Percentiles rank a stretch among this genome's conserved stretches.
Conservation (phyloP, 2,888 invertebrate genomes). For the Cosmopolites sordidus region DNA sequence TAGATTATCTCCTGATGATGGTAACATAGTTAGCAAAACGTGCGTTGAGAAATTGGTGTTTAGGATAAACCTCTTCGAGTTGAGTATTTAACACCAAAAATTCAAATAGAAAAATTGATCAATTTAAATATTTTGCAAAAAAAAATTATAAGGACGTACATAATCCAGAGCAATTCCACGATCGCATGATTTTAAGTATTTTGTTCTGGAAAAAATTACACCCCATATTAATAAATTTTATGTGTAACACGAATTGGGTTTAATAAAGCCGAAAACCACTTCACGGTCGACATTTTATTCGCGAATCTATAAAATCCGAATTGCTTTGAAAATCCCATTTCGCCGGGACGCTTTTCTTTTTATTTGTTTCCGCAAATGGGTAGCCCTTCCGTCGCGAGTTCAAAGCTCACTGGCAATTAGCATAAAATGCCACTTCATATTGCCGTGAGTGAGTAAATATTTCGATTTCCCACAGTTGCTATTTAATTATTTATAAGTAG, state of each 20-base stretch:
- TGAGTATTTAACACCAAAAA: too few relatives aligned
- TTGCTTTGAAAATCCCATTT: constrained; percentile 1
- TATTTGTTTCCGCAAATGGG: not conserved
- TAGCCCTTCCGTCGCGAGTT: not conserved
- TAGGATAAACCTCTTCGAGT: too few relatives aligned
- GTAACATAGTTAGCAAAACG: too few relatives aligned
- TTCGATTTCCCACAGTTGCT: not conserved
- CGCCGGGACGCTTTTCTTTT: not conserved
- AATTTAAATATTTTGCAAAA: too few relatives aligned
- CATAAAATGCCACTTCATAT: not conserved
- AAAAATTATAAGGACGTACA: too few relatives aligned
- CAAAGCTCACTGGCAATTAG: not conserved
- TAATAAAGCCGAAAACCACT: not conserved
- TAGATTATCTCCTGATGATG: too few relatives aligned
- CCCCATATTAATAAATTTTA: not conserved
- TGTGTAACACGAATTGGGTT: not conserved
- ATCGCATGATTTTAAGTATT: too few relatives aligned
- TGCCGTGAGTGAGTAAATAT: not conserved
- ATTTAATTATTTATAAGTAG: not conserved
- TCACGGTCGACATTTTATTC: not conserved
- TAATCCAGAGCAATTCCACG: too few relatives aligned
- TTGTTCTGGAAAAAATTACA: not conserved
- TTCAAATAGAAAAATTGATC: too few relatives aligned
- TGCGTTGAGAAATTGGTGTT: too few relatives aligned
- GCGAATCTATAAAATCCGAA: not conserved